These are phyloP conservation scores for Philereme transversata DNA, from an alignment of 2,888 invertebrate genomes.

Conservation along the genomic window DNA sequence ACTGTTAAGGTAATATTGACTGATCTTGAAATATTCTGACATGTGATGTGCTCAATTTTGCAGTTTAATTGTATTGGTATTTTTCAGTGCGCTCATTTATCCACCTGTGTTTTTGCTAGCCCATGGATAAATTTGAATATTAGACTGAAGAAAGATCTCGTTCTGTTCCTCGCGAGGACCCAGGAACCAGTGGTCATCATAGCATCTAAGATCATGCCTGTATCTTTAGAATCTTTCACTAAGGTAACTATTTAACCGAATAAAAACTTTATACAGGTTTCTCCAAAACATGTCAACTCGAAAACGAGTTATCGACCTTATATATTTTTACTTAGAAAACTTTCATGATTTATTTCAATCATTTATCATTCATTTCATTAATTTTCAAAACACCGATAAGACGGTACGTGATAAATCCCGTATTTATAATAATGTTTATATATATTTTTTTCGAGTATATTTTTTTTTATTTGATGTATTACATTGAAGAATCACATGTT, in stretches of 20 bases:
- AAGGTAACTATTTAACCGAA: slow-evolving; percentile 44
- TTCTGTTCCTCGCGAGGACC: slow-evolving; percentile 55
- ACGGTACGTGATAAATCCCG: too few species aligned
- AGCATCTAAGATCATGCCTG: slow-evolving; percentile 51
- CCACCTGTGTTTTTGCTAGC: slow-evolving; percentile 47
- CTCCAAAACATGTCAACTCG: too few species aligned
- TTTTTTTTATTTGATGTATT: too few species aligned
- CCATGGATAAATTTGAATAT: slow-evolving; percentile 54
- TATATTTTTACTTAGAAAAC: too few species aligned
- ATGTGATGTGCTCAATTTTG: not conserved
- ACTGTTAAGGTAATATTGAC: slow-evolving; percentile 52
- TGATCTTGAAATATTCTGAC: not conserved
- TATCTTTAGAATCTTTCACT: slow-evolving; percentile 60
- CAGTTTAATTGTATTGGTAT: not conserved
- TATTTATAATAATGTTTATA: too few species aligned
- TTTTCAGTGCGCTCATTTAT: slow-evolving; percentile 54
- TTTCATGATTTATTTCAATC: too few species aligned
- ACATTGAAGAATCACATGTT: too few species aligned
- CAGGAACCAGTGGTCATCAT: slow-evolving; percentile 56
- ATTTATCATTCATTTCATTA: too few species aligned
- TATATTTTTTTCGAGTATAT: too few species aligned
- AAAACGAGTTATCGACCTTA: too few species aligned
- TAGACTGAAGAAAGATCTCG: slow-evolving; percentile 47
- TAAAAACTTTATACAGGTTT: too few species aligned
- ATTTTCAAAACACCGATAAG: too few species aligned